Evolutionary conservation across 1,140 invertebrate genomes (phyloP).

Genomic region (Megathymus violae): DNA sequence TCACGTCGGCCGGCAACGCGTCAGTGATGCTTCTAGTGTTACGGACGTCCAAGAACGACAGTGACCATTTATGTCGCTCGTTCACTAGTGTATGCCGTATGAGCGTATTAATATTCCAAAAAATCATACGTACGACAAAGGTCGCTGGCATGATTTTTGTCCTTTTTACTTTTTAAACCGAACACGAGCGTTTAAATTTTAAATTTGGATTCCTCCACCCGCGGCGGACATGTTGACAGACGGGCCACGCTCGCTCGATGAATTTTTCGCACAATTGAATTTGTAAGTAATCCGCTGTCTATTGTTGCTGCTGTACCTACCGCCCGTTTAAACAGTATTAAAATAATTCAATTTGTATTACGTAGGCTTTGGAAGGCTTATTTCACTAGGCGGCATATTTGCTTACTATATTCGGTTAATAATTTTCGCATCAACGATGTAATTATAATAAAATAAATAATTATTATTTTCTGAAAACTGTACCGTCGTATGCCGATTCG

Average conservation of each 20-base stretch:
- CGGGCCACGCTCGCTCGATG: constrained; percentile 34
- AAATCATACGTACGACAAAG: constrained; percentile 10
- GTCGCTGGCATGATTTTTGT: constrained; percentile 8
- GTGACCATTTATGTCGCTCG: too few relatives aligned
- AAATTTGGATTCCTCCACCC: constrained; percentile 26
- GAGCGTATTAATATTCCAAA: constrained; percentile 2
- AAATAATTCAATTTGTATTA: constrained; percentile 30
- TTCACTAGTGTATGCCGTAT: too few relatives aligned
- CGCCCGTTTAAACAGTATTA: constrained; percentile 19
- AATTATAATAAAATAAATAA: too few relatives aligned
- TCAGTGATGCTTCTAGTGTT: too few relatives aligned
- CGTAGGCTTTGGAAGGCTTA: neutral
- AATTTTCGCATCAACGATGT: too few relatives aligned
- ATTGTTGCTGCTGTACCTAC: constrained; percentile 47
- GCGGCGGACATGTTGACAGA: constrained; percentile 47
- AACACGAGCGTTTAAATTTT: constrained; percentile 29
- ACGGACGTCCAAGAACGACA: too few relatives aligned
- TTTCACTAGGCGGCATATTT: neutral
- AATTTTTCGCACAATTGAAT: constrained; percentile 75
- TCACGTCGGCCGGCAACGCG: too few relatives aligned
- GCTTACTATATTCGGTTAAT: too few relatives aligned
- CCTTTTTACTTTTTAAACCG: constrained; percentile 29
- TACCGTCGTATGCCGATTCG: too few relatives aligned
- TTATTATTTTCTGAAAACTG: too few relatives aligned
- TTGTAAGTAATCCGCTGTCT: constrained; percentile 61